Evolutionary conservation across 2,888 invertebrate genomes (phyloP).

Genomic region (Chrysolina oricalcia): DNA sequence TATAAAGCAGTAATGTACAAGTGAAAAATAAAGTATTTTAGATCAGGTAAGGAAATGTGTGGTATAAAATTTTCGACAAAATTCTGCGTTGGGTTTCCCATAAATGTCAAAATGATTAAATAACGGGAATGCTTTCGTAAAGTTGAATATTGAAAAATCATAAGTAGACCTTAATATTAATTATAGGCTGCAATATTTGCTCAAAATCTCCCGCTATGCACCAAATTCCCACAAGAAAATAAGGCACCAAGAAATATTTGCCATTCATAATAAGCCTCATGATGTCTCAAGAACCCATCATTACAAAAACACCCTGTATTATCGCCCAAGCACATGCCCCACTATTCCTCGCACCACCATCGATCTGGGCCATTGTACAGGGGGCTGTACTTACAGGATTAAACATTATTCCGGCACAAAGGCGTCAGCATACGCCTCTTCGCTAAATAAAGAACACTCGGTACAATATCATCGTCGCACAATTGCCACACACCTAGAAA

Average conservation of each 20-base stretch:
- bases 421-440: conserved; percentile 13
- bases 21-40: no score
- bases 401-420: conserved; percentile 23
- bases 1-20: no score
- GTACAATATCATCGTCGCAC: conserved; percentile 47
- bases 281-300: conserved; percentile 16
- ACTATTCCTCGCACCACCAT: background rate
- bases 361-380: conserved; percentile 1
- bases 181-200: background rate
- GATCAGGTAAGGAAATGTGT: no score
- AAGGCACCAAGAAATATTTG: background rate
- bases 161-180: no score
- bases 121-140: no score
- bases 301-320: background rate
- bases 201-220: background rate
- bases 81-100: no score
- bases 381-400: conserved; percentile 27
- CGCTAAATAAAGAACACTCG: conserved; percentile 46
- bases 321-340: background rate
- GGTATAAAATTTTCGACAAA: no score
- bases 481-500: conserved; percentile 46
- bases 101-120: no score
- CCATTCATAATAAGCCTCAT: conserved; percentile 16
- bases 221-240: background rate
- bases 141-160: no score